Evolutionary conservation across 2,113 vertebrate genomes (phyloP).

Genomic region (Etheostoma spectabile): DNA sequence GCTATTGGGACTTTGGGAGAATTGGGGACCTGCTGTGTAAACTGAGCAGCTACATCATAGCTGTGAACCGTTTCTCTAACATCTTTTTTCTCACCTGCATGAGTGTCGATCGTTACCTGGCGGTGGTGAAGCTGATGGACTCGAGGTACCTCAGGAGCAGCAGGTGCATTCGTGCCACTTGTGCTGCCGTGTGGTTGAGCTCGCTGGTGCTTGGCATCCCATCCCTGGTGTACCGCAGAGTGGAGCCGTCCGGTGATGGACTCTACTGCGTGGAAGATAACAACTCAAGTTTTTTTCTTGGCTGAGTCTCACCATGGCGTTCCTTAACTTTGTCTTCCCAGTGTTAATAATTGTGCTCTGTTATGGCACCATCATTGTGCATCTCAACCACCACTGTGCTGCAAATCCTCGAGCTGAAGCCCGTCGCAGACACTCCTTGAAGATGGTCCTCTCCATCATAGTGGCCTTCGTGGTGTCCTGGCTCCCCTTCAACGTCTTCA

Average conservation of each 20-base stretch:
- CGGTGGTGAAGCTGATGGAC: conserved; percentile 84
- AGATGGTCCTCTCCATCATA: conserved; percentile 88
- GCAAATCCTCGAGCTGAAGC: conserved; percentile 70
- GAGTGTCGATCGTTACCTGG: conserved; percentile 84
- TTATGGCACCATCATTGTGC: conserved; percentile 86
- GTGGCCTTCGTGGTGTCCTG: conserved; percentile 88
- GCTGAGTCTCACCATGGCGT: conserved; percentile 78
- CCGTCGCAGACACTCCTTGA: conserved; percentile 84
- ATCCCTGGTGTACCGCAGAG: conserved; percentile 74
- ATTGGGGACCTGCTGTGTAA: conserved; percentile 83
- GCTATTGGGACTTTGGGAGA: conserved; percentile 82
- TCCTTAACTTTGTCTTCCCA: conserved; percentile 87
- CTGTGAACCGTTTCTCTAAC: conserved; percentile 89
- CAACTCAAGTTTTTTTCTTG: conserved; percentile 65
- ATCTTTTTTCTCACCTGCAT: conserved; percentile 88
- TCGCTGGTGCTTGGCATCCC: conserved; percentile 86
- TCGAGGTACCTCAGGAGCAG: conserved; percentile 78
- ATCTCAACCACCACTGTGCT: conserved; percentile 78
- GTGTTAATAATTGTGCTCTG: conserved; percentile 85
- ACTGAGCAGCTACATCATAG: conserved; percentile 87
- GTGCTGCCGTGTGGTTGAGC: conserved; percentile 80
- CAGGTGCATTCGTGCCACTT: conserved; percentile 69
- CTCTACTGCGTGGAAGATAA: conserved; percentile 77
- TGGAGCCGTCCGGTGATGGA: not conserved
- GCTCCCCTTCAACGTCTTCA: conserved; percentile 89